Conservation (phyloP, 1,140 invertebrate species). For the Atta cephalotes region DNA sequence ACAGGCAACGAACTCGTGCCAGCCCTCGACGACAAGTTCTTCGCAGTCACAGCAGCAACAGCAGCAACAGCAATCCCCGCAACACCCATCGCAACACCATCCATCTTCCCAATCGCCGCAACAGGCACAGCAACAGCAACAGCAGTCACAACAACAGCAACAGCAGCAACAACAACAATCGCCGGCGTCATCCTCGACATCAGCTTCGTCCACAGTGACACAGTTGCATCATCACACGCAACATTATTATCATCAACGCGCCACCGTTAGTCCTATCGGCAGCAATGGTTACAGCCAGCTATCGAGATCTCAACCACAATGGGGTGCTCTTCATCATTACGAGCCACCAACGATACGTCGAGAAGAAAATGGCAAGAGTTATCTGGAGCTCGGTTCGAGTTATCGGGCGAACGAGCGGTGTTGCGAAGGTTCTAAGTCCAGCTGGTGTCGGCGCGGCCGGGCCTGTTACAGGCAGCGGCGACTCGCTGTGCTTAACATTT, state of each 20-base stretch:
- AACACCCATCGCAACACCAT: conserved; percentile 60
- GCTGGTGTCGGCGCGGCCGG: conserved; percentile 91
- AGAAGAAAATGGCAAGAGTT: conserved; percentile 96
- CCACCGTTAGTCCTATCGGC: conserved; percentile 62
- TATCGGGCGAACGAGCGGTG: conserved; percentile 88
- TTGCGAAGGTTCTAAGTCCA: conserved; percentile 91
- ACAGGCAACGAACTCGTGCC: conserved; percentile 76
- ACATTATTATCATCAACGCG: conserved; percentile 78
- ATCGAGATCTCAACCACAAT: conserved; percentile 85
- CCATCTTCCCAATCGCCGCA: conserved; percentile 46
- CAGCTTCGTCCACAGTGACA: conserved; percentile 66
- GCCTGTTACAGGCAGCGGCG: conserved; percentile 94
- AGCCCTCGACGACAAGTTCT: conserved; percentile 66
- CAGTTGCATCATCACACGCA: conserved; percentile 74
- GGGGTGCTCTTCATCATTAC: conserved; percentile 86
- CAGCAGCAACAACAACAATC: conserved; percentile 62
- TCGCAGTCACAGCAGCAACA: conserved; percentile 71
- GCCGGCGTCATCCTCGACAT: conserved; percentile 56
- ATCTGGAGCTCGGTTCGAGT: conserved; percentile 92
- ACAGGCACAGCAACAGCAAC: conserved; percentile 59
- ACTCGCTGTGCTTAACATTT: conserved; percentile 95
- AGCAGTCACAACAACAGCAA: conserved; percentile 37
- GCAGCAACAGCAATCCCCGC: conserved; percentile 34
- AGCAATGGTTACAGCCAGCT: conserved; percentile 81
- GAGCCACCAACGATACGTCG: conserved; percentile 93